Evolutionary conservation across 64 coral and sea anemone species (phyloP), one percentile per base, ranked within the genome.

Genomic region (Montipora capricornis): DNA sequence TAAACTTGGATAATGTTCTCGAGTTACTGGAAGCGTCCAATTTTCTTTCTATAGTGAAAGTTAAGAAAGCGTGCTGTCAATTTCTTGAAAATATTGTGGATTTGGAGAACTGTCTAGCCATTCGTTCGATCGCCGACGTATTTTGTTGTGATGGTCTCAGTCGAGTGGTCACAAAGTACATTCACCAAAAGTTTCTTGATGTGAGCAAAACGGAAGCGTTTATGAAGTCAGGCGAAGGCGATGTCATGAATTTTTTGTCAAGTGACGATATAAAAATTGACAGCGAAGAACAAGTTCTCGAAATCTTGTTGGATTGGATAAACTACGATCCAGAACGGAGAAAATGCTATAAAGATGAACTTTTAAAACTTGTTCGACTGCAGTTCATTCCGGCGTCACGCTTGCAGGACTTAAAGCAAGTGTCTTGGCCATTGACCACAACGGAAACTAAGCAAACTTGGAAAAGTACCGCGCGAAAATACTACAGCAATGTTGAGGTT

Each of bases 21-120:
- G 92, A 88, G 67, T 80, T 97, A 80, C 81, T 97, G 7, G 77
- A 92, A 83, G 95, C 95, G 13, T 97, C 95, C 20, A 97, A 84
- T 90, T 97, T 94, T 92, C 77, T 97, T 83, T 83, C 94, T 4
- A 77, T 97, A 4, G 79, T 20, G 17, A 69, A 83, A 76, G 58
- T 97, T 9, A 94, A 91, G 45, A 60, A 68, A 17, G 78, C 89
- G 37, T 97, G 95, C 73, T 94, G 92, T 61, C 73, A 92, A n/a
- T 97, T 94, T n/a, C 81, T 97, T 51, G 77, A 89, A 88, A 84
- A 37, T 6, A 79, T 83, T 83, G 16, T 97, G 37, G 70, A 78
- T 12, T 45, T 79, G 53, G 83, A 97, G 60, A 94, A 94, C 22
- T 97, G 95, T 87, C 82, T 97, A 11, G 57, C 74, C 13, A 92